Base-by-base conservation (phyloP, 1,140 invertebrate genomes). In the Rhynchophorus ferrugineus region DNA sequence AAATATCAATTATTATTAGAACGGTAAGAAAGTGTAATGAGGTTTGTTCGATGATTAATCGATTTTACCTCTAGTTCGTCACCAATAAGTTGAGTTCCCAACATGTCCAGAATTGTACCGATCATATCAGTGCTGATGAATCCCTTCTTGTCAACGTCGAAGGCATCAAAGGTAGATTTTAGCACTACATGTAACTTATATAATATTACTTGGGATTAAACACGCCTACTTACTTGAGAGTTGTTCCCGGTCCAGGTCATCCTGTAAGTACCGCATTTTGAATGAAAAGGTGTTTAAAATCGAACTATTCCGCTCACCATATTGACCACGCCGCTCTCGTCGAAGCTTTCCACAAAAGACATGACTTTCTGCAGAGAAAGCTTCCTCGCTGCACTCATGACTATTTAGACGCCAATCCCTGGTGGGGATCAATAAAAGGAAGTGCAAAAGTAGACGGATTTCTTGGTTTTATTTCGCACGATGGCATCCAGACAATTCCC, bases 81-180 rank as follows among this genome's bases (percentile, higher is more conserved):
- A 2, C 81, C 79, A 52, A 83, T 79, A 38, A 87, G 72, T 50
- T 81, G 78, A 52, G 85, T 82, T 0, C 86, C 87, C 52, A 89
- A 72, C 71, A 87, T 86, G 63, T 87, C 84, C 43, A 89, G 71
- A 58, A 89, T 87, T 7, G 78, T 83, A 2, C 81, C 78, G 53
- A 89, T 81, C 75, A 86, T 84, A 47, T 81, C 78, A 41, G 81
- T 79, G 48, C 78, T 77, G 58, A 89, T 87, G 54, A 74, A 78
- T 1, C 85, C 85, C 44, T 81, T 83, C 59, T 83, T 84, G 48
- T 86, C 85, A 33, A 81, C 79, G 63, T 89, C 87, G 64, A 89
- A 89, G 34, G 86, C 85, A 59, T 84, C 80, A 69, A 89, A 89
- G 11, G 84, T 85, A 61, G 83, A 84, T 53, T 80, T 78, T 47